Conservation (phyloP, 2,888 invertebrate species). For the Piscicola geometra region DNA sequence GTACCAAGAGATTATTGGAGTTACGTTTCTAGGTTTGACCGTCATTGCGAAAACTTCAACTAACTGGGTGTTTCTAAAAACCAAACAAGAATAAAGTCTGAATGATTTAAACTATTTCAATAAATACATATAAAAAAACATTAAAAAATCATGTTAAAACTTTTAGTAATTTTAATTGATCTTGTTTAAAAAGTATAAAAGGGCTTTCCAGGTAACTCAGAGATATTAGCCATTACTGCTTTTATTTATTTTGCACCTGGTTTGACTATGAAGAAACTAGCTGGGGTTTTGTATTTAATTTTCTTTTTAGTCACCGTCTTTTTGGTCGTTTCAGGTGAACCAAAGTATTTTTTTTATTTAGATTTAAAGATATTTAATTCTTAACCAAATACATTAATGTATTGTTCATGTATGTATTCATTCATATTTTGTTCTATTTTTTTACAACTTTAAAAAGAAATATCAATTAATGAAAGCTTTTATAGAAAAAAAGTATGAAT, state of each 20-base stretch:
- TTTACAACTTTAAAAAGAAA: too few relatives aligned
- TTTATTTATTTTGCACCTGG: neutral
- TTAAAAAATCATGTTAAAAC: too few relatives aligned
- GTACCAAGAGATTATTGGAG: neutral
- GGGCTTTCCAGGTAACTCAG: too few relatives aligned
- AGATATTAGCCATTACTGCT: too few relatives aligned
- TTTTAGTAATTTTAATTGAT: too few relatives aligned
- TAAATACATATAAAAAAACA: too few relatives aligned
- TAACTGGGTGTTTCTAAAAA: neutral
- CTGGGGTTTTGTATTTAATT: neutral
- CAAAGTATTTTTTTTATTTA: slow-evolving; percentile 14
- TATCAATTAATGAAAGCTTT: too few relatives aligned
- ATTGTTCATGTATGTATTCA: too few relatives aligned
- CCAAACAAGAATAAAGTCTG: neutral
- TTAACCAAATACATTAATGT: too few relatives aligned
- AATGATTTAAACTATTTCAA: neutral
- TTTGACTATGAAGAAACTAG: neutral
- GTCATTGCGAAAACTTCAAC: neutral
- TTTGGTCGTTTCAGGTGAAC: neutral
- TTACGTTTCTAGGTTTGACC: neutral
- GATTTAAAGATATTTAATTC: neutral
- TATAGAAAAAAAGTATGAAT: too few relatives aligned
- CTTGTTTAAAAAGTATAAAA: too few relatives aligned
- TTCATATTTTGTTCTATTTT: too few relatives aligned
- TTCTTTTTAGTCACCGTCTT: neutral